These are phyloP conservation scores for Seira ritae DNA, from an alignment of 2,888 invertebrate species.

Conservation along the genomic window DNA sequence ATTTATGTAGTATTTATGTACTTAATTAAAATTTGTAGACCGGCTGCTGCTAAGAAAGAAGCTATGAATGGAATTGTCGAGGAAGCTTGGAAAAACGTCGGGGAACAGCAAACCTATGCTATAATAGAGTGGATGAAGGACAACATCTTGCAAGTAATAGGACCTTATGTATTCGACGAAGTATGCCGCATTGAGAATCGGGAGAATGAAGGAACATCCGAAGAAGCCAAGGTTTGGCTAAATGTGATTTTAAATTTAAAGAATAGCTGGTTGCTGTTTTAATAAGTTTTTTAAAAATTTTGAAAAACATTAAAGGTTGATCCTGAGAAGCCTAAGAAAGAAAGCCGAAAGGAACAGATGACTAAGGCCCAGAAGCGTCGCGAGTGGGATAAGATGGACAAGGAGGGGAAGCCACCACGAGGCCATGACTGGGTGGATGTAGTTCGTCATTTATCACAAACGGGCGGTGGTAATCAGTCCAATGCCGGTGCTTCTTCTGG, in stretches of 20 bases:
- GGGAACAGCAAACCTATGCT: conserved; percentile 96
- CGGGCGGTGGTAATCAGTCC: conserved; percentile 76
- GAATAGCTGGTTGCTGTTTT: too few relatives aligned
- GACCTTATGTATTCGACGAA: conserved; percentile 80
- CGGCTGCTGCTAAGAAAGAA: conserved; percentile 83
- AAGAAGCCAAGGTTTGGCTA: not conserved
- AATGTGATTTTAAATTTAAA: conserved; percentile 6
- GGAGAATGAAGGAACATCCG: conserved; percentile 27
- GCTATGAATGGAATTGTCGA: conserved; percentile 80
- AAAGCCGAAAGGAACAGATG: conserved; percentile 80
- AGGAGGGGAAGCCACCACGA: conserved; percentile 88
- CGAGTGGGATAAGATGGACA: conserved; percentile 90
- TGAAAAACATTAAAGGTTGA: not conserved
- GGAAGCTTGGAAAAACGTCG: conserved; percentile 89
- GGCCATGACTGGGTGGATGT: conserved; percentile 98
- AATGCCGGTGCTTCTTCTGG: not conserved
- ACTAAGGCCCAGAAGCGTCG: conserved; percentile 94
- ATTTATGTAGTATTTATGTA: too few relatives aligned
- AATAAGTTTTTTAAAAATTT: not conserved
- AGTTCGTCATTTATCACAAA: conserved; percentile 95
- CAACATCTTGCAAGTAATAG: conserved; percentile 83
- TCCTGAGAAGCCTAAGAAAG: conserved; percentile 37
- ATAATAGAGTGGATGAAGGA: conserved; percentile 94
- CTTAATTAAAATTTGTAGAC: conserved; percentile 77
- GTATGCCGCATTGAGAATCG: conserved; percentile 51